Evolutionary conservation across 2,797 vertebrate species (phyloP).

Genomic region (Hipposideros larvatus): DNA sequence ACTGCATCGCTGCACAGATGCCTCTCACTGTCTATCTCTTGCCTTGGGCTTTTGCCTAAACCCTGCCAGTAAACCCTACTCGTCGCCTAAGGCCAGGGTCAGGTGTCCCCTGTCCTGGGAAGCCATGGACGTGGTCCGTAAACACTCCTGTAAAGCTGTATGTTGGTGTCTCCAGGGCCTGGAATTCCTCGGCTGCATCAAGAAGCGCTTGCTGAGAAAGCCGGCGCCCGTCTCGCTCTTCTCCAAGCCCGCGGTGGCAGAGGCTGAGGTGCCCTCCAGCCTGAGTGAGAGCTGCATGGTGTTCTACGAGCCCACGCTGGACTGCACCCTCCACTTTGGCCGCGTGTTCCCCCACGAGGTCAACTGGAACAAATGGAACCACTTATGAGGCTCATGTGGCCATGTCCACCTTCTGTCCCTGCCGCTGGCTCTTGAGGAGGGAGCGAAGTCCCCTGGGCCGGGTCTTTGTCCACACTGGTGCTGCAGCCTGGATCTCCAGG

Average conservation of each 20-base stretch:
- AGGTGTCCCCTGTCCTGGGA: neutral
- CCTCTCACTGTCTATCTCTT: too few species aligned
- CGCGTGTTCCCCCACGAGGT: constrained; percentile 92
- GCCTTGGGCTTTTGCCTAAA: neutral
- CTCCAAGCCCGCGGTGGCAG: constrained; percentile 75
- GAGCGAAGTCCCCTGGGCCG: fast-evolving
- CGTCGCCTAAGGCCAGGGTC: neutral
- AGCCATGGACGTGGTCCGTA: neutral
- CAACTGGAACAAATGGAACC: constrained; percentile 94
- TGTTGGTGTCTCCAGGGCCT: constrained; percentile 89
- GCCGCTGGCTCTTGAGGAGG: neutral
- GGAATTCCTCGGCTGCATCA: constrained; percentile 92
- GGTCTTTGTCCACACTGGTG: too few species aligned
- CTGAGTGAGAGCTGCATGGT: constrained; percentile 65
- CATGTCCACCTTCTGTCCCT: fast-evolving
- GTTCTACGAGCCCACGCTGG: constrained; percentile 95
- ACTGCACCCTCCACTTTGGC: constrained; percentile 92
- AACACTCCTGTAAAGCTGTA: neutral
- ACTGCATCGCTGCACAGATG: fast-evolving
- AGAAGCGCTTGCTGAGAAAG: constrained; percentile 87
- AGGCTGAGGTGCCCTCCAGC: constrained; percentile 1
- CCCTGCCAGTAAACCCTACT: neutral
- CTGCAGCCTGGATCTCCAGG: neutral
- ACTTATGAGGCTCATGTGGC: constrained; percentile 50
- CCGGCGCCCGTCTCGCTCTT: constrained; percentile 89